Evolutionary conservation across 2,797 vertebrate species (phyloP), one percentile per base, ranked within the genome.

Genomic region (Delichon dasypus): DNA sequence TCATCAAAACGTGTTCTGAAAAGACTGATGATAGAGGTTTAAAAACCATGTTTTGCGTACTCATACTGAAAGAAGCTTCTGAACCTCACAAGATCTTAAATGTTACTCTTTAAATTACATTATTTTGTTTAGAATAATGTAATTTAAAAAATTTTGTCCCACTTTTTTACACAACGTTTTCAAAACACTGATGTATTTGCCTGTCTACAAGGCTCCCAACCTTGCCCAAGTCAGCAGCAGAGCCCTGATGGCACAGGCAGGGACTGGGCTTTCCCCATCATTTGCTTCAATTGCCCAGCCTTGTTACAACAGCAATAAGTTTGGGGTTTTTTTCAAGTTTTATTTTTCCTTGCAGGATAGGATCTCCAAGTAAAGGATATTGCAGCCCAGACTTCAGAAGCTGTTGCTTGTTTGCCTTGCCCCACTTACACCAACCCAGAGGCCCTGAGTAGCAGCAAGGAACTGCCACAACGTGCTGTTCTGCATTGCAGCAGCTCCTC

Each of bases 211-310:
- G 42, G 27, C 23, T 64, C 29, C 26, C 45, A 86, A 10, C 47
- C 29, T 36, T 18, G 80, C 50, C 44, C 29, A 51, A 30, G 47
- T 34, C 30, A 75, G 48, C 67, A 88, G 48, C 48, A 70, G 57
- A 62, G 45, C 65, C 7, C 58, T 27, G 58, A 48, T 10, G 53
- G 36, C 85, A 70, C 10, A 62, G 54, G 16, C 66, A 83, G 65
- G 77, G 81, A 38, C n/a, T 78, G 38, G 82, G 77, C 71, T 70
- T 42, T 57, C 66, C 81, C 88, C 70, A 55, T 89, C 88, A 90
- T 64, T 96, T 90, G 16, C 62, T 72, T 70, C 65, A 60, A 45
- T 54, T 55, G 36, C 58, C 91, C 42, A 47, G 47, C 44, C 81
- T 29, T 54, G 62, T 42, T 71, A 29, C 54, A 83, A 74, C 4